Conservation (phyloP, 2,797 vertebrate genomes). For the Petrocephalus schoutedeni region DNA sequence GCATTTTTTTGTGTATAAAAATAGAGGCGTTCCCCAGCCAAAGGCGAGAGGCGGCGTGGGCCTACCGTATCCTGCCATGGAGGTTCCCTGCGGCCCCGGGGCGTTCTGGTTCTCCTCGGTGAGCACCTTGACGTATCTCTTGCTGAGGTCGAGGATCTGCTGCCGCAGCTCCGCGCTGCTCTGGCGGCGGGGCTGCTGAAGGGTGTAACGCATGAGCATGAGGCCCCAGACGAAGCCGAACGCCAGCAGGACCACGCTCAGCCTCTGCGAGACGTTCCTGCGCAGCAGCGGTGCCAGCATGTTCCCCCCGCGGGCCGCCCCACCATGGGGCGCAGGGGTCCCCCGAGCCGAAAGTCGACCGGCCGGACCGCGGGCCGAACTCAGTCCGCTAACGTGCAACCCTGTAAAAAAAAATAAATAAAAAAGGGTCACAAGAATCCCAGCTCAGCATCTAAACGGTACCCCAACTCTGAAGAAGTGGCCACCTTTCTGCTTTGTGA, state of each 20-base stretch:
- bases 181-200: conserved; percentile 84
- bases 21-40: background rate
- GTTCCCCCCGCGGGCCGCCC: conserved; percentile 39
- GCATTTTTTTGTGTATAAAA: background rate
- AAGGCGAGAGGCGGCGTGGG: background rate
- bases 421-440: background rate
- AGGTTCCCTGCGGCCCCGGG: conserved; percentile 73
- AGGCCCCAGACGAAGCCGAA: conserved; percentile 93
- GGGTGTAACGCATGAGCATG: conserved; percentile 87
- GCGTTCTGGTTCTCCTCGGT: conserved; percentile 88
- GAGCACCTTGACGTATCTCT: conserved; percentile 88
- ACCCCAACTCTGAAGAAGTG: background rate
- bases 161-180: conserved; percentile 86
- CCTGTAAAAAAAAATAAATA: background rate
- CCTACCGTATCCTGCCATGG: conserved; percentile 94
- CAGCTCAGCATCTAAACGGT: background rate
- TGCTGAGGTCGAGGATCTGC: conserved; percentile 92
- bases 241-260: conserved; percentile 82
- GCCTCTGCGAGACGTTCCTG: conserved; percentile 92
- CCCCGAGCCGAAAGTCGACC: background rate
- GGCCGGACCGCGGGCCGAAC: background rate
- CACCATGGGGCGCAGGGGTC: background rate
- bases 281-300: conserved; percentile 84
- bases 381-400: background rate
- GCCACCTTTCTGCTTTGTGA: background rate